Evolutionary conservation across 2,888 invertebrate species (phyloP).

Genomic region (Pantelozetes paolii): DNA sequence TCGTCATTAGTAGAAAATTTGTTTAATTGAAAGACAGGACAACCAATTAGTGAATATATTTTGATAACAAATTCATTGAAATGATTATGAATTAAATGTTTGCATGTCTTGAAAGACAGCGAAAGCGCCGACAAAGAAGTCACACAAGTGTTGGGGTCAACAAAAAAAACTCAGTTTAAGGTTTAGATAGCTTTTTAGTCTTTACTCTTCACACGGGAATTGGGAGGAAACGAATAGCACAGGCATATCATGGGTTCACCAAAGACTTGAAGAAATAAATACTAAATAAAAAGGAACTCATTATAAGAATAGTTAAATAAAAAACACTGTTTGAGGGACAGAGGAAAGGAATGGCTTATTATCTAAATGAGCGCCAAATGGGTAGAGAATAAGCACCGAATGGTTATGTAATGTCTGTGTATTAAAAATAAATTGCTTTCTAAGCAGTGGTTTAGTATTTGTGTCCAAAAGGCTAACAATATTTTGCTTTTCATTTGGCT

Average conservation of each 20-base stretch:
- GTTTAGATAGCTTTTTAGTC: background rate
- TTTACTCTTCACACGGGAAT: conserved; percentile 11
- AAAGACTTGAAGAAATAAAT: background rate
- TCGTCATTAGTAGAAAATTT: background rate
- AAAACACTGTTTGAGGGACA: background rate
- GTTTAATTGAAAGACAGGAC: conserved; percentile 10
- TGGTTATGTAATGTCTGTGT: conserved; percentile 10
- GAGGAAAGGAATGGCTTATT: background rate
- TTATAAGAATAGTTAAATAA: background rate
- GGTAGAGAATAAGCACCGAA: too few relatives aligned
- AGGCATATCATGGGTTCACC: too few relatives aligned
- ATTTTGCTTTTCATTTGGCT: background rate
- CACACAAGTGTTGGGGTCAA: conserved; percentile 9
- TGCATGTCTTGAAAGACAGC: background rate
- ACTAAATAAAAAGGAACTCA: background rate
- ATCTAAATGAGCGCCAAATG: background rate
- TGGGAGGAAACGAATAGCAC: background rate
- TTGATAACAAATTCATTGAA: background rate
- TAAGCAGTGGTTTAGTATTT: too few relatives aligned
- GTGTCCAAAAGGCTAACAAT: background rate
- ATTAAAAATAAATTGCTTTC: background rate
- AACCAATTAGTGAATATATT: background rate
- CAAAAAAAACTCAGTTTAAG: background rate
- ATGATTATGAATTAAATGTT: background rate
- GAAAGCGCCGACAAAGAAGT: conserved; percentile 4